Percentiles rank a stretch among this genome's conserved stretches.
Conservation (phyloP, 2,797 vertebrate genomes). For the Vespertilio murinus region DNA sequence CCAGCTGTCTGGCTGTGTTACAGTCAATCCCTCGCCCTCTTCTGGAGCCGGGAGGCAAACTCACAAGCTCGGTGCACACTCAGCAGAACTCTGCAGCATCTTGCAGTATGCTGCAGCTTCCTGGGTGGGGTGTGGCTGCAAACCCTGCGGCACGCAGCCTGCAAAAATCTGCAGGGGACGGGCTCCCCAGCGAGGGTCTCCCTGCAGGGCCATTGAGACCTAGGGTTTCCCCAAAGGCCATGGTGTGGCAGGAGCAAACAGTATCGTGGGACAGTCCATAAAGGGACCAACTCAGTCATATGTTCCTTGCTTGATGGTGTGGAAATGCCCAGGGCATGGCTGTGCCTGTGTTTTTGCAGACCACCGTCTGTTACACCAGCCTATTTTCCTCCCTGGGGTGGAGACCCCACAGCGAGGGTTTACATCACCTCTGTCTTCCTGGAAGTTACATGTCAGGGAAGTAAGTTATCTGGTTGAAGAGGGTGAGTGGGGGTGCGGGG, state of each 20-base stretch:
- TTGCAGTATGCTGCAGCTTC: not conserved
- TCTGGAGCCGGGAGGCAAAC: not conserved
- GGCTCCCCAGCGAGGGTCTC: not conserved
- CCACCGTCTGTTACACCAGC: not conserved
- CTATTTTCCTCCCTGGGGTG: not conserved
- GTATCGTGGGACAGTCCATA: not conserved
- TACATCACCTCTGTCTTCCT: not conserved
- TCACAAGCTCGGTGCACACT: not conserved
- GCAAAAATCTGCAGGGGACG: no score
- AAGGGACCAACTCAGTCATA: not conserved
- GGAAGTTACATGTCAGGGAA: not conserved
- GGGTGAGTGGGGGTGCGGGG: not conserved
- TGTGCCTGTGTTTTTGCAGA: not conserved
- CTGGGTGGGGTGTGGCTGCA: not conserved
- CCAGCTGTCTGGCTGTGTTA: not conserved
- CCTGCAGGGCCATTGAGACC: not conserved
- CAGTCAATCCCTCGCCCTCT: not conserved
- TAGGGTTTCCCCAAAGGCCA: not conserved
- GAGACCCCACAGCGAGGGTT: not conserved
- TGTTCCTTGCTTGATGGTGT: not conserved
- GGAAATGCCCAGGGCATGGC: not conserved
- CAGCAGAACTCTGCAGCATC: not conserved
- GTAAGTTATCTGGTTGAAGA: not conserved
- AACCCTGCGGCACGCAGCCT: not conserved
- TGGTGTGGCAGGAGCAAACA: not conserved